Evolutionary conservation across 37 sponge, comb jelly and placozoan genomes (phyloP), one percentile per base, ranked within the genome.

Genomic region (Haliclona indistincta): DNA sequence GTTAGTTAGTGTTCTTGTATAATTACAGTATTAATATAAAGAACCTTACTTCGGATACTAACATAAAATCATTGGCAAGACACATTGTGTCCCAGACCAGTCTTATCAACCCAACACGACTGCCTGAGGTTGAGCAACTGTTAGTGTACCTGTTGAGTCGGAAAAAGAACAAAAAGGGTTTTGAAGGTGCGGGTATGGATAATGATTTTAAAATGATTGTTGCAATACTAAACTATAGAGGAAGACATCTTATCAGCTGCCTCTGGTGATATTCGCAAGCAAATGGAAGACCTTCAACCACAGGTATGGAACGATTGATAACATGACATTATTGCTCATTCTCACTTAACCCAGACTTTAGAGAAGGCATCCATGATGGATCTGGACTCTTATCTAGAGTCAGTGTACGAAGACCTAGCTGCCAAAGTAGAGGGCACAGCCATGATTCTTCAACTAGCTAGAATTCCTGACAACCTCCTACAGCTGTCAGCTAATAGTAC

Each of bases 391-490:
- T 97, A 97, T 64, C 56, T 92, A 56, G 95, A 97, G 76, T 42
- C 71, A 15, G 76, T 98, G 20, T 98, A 98, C 70, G 96, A 98
- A 30, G 87, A 90, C 35, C 54, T 92, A 26, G 87, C 71, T 17
- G 76, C 84, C 22, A 95, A 89, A 61, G 77, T 91, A 41, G 78
- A 52, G 69, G 95, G 93, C 7, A 93, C 96, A 15, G 88, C 79
- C 0, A 63, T 93, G 41, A 89, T 98, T n/a, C 82, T 98, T 8
- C 94, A 95, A 42, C 86, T 98, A 33, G 85, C 96, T 4, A 86
- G 99, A 69, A 75, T 73, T 29, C 99, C 99, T 42, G 96, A 95
- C 73, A 95, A 98, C 76, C 74, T 98, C 29, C 78, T 85, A 25
- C 89, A 93, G 34, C 84, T 97, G 0, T 71, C 77, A 22, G 60